Percentiles rank a stretch among this genome's conserved stretches.
Conservation (phyloP, 2,888 invertebrate genomes). For the Andrena bucephala region DNA sequence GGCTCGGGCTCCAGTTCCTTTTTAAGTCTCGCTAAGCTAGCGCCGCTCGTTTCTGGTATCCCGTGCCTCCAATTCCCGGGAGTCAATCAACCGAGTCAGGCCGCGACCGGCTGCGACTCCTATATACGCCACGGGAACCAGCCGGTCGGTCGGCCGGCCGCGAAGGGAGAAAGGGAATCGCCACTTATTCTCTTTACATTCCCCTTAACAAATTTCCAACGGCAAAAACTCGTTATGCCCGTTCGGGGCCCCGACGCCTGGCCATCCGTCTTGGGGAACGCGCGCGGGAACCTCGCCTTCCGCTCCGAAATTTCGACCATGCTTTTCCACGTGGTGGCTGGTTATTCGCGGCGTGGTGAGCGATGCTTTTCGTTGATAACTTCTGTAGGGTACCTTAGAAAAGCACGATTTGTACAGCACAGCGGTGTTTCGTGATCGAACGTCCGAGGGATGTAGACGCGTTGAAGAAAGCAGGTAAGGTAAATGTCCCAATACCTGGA, state of each 20-base stretch:
- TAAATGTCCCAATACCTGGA: no score
- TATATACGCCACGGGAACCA: slow-evolving; percentile 54
- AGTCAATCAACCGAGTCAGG: slow-evolving; percentile 70
- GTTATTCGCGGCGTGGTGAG: not conserved
- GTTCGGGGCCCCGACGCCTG: slow-evolving; percentile 70
- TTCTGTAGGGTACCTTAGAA: no score
- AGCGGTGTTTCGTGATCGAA: not conserved
- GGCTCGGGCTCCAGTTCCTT: slow-evolving; percentile 60
- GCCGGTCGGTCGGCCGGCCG: slow-evolving; percentile 38
- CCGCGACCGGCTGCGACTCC: slow-evolving; percentile 57
- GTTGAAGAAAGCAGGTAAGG: not conserved
- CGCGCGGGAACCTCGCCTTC: slow-evolving; percentile 24
- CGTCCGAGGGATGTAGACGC: not conserved
- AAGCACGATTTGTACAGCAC: no score
- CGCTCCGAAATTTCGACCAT: slow-evolving; percentile 33
- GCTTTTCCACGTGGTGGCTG: slow-evolving; percentile 26
- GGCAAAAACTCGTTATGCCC: slow-evolving; percentile 73
- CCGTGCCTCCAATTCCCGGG: slow-evolving; percentile 70
- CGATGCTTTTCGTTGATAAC: no score
- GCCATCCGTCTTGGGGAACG: slow-evolving; percentile 20
- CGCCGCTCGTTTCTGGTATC: slow-evolving; percentile 68
- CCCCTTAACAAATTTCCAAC: slow-evolving; percentile 77
- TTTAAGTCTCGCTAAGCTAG: slow-evolving; percentile 70
- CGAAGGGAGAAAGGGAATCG: slow-evolving; percentile 64
- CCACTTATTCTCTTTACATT: slow-evolving; percentile 73